Evolutionary conservation across 2,797 vertebrate genomes (phyloP).

Genomic region (Sebastolobus alascanus): DNA sequence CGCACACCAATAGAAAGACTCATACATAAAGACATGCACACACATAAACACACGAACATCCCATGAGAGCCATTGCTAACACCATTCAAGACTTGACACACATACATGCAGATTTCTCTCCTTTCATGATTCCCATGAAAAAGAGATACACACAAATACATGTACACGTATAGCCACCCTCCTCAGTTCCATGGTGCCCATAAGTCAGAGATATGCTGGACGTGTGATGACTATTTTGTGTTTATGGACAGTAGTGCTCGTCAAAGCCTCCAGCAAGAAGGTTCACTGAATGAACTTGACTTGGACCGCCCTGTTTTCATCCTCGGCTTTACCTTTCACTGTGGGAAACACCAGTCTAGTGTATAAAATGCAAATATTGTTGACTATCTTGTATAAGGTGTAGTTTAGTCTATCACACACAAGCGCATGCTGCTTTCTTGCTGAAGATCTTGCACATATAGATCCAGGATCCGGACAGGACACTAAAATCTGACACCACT

Average conservation of each 20-base stretch:
- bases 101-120: conserved; percentile 64
- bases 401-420: conserved; percentile 75
- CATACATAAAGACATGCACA: conserved; percentile 58
- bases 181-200: conserved; percentile 74
- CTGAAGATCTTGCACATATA: conserved; percentile 66
- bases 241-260: conserved; percentile 73
- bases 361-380: conserved; percentile 77
- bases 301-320: conserved; percentile 62
- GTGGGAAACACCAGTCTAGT: conserved; percentile 71
- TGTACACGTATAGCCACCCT: conserved; percentile 48
- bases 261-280: conserved; percentile 63
- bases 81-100: conserved; percentile 69
- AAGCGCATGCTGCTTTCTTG: conserved; percentile 76
- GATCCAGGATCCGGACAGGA: conserved; percentile 55
- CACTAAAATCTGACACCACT: conserved; percentile 49
- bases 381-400: conserved; percentile 74
- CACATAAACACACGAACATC: conserved; percentile 61
- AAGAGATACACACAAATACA: conserved; percentile 45
- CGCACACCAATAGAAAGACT: conserved; percentile 93
- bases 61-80: conserved; percentile 66
- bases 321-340: conserved; percentile 68
- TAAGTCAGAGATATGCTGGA: conserved; percentile 70
- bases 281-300: conserved; percentile 60
- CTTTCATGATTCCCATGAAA: conserved; percentile 57
- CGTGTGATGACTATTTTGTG: conserved; percentile 68